phyloP scores from a whole-genome alignment of 2,113 vertebrate species.

The Clarias magur region DNA sequence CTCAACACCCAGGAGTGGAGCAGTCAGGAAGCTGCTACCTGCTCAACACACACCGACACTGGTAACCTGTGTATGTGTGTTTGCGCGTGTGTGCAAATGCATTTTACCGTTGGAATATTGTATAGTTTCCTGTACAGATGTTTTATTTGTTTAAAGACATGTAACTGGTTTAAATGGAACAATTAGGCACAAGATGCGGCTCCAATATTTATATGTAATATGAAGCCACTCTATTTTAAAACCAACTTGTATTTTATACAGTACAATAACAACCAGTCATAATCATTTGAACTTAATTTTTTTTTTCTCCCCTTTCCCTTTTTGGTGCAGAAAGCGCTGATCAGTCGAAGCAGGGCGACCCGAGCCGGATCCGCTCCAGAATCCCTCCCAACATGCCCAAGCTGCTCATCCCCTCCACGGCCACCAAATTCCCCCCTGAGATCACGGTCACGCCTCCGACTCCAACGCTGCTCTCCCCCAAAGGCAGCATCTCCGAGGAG shows the following conservation, averaged over 20 bases:
- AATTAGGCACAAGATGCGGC: no score
- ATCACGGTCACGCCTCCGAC: slow-evolving; percentile 98
- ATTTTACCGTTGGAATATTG: neutral
- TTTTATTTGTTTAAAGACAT: neutral
- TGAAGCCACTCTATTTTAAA: neutral
- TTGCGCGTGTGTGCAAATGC: no score
- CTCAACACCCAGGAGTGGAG: slow-evolving; percentile 78
- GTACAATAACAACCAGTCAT: neutral
- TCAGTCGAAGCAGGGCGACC: slow-evolving; percentile 76
- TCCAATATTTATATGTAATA: neutral
- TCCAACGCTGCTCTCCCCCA: slow-evolving; percentile 94
- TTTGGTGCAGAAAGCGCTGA: slow-evolving; percentile 70
- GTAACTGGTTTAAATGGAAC: neutral
- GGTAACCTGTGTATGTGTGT: slow-evolving; percentile 62
- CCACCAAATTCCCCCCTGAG: slow-evolving; percentile 95
- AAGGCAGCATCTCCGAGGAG: slow-evolving; percentile 98
- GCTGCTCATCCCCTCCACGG: slow-evolving; percentile 90
- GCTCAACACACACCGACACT: slow-evolving; percentile 72
- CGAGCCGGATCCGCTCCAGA: slow-evolving; percentile 81
- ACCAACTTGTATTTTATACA: neutral
- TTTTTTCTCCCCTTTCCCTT: neutral
- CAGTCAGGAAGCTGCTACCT: slow-evolving; percentile 72
- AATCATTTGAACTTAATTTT: no score
- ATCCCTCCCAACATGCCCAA: slow-evolving; percentile 93
- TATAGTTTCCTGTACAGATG: neutral